Percentiles rank a stretch among this genome's conserved stretches.
phyloP scores from a whole-genome alignment of 2,113 vertebrate genomes.

The Elephas maximus region DNA sequence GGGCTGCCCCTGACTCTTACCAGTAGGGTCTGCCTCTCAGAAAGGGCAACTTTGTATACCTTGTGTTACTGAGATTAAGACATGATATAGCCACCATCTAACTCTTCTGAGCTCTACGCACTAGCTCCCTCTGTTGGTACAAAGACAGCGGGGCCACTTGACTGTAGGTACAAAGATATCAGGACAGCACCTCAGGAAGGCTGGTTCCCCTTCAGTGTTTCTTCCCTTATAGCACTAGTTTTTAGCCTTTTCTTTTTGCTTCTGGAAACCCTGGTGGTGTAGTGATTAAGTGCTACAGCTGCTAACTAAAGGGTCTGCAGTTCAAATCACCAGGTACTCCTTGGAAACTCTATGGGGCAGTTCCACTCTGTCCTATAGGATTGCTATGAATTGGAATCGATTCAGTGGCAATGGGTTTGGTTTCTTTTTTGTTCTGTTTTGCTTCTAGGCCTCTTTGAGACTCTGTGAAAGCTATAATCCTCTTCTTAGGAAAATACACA shows the following conservation, averaged over 20 bases:
- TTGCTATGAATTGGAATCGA: too few relatives aligned
- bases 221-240: neutral
- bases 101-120: neutral
- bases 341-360: too few relatives aligned
- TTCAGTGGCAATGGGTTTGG: too few relatives aligned
- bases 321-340: too few relatives aligned
- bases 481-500: neutral
- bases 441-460: neutral
- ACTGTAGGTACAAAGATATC: neutral
- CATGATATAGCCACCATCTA: neutral
- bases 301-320: too few relatives aligned
- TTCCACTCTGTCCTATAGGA: too few relatives aligned
- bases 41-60: neutral
- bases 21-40: neutral
- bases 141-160: neutral
- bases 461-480: slow-evolving; percentile 20
- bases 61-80: neutral
- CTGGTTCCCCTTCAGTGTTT: neutral
- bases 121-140: slow-evolving; percentile 73
- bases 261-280: neutral
- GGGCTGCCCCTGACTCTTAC: neutral
- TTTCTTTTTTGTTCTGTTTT: neutral
- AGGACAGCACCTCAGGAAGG: neutral
- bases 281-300: too few relatives aligned
- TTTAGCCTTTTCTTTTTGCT: neutral